Percentiles rank a stretch among this genome's conserved stretches.
Evolutionary conservation across 1,140 invertebrate genomes (phyloP).

Genomic region (Frieseomelitta varia): DNA sequence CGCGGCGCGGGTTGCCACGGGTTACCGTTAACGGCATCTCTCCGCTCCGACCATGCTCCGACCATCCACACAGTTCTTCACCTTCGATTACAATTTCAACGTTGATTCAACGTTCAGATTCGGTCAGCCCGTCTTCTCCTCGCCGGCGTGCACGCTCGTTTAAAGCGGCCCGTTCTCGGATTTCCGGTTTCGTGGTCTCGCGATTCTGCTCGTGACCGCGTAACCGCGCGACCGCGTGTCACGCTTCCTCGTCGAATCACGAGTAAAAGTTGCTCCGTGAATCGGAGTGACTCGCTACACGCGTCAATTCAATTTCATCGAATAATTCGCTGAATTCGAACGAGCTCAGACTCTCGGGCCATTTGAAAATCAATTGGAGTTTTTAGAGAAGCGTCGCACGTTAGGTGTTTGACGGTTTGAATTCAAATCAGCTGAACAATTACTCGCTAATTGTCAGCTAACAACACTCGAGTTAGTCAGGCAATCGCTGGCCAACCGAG

Average conservation of each 20-base stretch:
- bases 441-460: too few relatives aligned
- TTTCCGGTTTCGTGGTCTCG: not conserved
- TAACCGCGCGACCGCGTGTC: not conserved
- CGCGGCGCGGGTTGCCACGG: conserved; percentile 78
- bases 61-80: conserved; percentile 45
- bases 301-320: not conserved
- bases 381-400: too few relatives aligned
- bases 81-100: conserved; percentile 64
- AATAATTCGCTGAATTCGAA: not conserved
- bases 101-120: conserved; percentile 38
- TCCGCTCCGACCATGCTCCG: conserved; percentile 41
- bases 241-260: not conserved
- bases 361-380: too few relatives aligned
- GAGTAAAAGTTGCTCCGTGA: not conserved
- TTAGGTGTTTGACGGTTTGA: not conserved
- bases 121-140: not conserved
- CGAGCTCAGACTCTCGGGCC: not conserved
- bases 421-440: conserved; percentile 8
- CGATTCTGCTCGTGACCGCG: not conserved
- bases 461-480: conserved; percentile 13
- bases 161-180: not conserved
- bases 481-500: conserved; percentile 14
- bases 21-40: conserved; percentile 82
- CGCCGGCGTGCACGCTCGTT: conserved; percentile 1
- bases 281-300: not conserved